phyloP scores from a whole-genome alignment of 2,113 vertebrate genomes.

The Holacanthus passer region DNA sequence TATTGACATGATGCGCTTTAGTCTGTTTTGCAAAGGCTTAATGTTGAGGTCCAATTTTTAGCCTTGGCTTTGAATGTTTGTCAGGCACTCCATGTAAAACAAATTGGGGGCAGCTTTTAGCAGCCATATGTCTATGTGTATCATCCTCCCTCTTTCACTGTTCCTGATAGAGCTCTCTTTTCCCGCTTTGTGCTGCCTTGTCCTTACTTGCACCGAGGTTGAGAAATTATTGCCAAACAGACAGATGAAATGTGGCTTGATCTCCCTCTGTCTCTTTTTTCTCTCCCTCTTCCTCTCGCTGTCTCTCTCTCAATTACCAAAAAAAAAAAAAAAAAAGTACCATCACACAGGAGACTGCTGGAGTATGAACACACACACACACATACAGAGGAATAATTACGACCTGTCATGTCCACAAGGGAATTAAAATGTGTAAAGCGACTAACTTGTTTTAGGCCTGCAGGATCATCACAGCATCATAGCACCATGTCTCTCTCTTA shows the following conservation, averaged over 20 bases:
- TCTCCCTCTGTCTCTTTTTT: background rate
- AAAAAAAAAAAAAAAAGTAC: constrained; percentile 47
- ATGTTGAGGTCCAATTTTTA: constrained; percentile 32
- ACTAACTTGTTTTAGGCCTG: constrained; percentile 8
- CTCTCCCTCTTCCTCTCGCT: background rate
- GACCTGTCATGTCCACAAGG: constrained; percentile 35
- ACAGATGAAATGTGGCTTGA: constrained; percentile 40
- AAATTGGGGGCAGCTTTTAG: constrained; percentile 17
- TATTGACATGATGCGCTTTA: constrained; percentile 41
- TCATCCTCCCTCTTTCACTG: background rate
- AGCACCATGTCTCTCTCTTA: background rate
- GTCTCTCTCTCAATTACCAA: constrained; percentile 21
- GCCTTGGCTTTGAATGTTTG: constrained; percentile 39
- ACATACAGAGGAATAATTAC: constrained; percentile 46
- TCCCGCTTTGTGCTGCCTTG: constrained; percentile 7
- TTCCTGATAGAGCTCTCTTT: background rate
- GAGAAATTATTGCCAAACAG: constrained; percentile 32
- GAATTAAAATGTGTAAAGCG: constrained; percentile 46
- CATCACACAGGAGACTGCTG: constrained; percentile 1
- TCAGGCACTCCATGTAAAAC: constrained; percentile 35
- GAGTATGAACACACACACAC: constrained; percentile 8
- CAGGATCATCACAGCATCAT: constrained; percentile 7
- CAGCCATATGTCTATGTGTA: background rate
- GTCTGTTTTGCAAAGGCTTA: constrained; percentile 32
- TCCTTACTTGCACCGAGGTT: constrained; percentile 31